Evolutionary conservation across 1,140 invertebrate genomes (phyloP).

Genomic region (Temnothorax nylanderi): DNA sequence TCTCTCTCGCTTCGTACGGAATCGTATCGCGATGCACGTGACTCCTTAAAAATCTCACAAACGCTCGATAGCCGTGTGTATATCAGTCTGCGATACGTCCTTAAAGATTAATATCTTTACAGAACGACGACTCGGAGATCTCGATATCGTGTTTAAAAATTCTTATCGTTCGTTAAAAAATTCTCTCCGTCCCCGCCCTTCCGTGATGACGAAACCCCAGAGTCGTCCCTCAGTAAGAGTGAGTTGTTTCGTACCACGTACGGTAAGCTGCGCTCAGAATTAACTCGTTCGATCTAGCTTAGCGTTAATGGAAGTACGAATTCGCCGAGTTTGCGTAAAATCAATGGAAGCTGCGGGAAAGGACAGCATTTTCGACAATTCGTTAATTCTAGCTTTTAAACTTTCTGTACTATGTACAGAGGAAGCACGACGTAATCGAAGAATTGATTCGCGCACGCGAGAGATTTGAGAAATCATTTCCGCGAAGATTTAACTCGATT

Average conservation of each 20-base stretch:
- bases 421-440: constrained; percentile 14
- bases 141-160: constrained; percentile 66
- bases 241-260: constrained; percentile 36
- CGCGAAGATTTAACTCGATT: constrained; percentile 28
- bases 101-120: constrained; percentile 52
- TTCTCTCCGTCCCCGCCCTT: neutral
- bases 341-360: constrained; percentile 60
- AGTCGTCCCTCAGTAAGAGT: constrained; percentile 18
- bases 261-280: constrained; percentile 66
- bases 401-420: neutral
- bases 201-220: neutral
- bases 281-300: constrained; percentile 43
- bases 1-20: constrained; percentile 32
- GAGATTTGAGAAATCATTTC: constrained; percentile 10
- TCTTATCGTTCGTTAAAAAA: constrained; percentile 15
- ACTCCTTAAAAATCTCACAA: constrained; percentile 48
- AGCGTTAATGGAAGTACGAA: constrained; percentile 78
- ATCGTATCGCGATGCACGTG: constrained; percentile 69
- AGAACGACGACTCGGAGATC: constrained; percentile 48
- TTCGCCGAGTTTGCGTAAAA: constrained; percentile 37
- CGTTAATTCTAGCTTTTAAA: constrained; percentile 20
- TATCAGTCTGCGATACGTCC: constrained; percentile 76
- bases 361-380: constrained; percentile 26
- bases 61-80: constrained; percentile 69
- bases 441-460: constrained; percentile 43